phyloP scores from a whole-genome alignment of 2,113 vertebrate species.

The Calonectris borealis region DNA sequence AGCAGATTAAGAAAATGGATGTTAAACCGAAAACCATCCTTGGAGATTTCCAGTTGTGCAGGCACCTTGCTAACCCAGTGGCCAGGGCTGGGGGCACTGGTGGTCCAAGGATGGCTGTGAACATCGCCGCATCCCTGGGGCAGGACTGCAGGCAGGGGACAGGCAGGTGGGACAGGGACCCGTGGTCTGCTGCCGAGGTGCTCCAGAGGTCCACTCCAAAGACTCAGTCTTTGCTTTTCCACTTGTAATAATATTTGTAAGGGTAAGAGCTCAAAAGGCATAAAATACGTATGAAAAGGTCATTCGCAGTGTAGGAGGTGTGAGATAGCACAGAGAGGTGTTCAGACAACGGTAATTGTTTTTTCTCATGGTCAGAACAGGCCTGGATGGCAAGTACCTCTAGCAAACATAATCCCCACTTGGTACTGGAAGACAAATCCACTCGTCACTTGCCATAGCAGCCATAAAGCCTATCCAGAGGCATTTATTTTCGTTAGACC shows the following conservation, averaged over 20 bases:
- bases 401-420: background rate
- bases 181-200: background rate
- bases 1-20: background rate
- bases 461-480: background rate
- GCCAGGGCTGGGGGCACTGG: background rate
- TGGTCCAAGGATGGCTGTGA: background rate
- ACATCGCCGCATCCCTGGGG: background rate
- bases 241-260: background rate
- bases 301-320: accelerated
- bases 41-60: background rate
- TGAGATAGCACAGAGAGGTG: background rate
- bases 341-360: background rate
- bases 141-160: background rate
- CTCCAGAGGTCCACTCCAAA: background rate
- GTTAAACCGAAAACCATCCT: background rate
- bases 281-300: accelerated
- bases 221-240: background rate
- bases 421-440: background rate
- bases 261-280: background rate
- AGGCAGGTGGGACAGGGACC: background rate
- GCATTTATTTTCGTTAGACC: background rate
- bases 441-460: background rate
- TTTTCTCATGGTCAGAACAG: background rate
- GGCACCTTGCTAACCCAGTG: too few relatives aligned
- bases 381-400: background rate